These are phyloP conservation scores for Aporophyla lueneburgensis DNA, from an alignment of 2,888 invertebrate species.

Conservation along the genomic window DNA sequence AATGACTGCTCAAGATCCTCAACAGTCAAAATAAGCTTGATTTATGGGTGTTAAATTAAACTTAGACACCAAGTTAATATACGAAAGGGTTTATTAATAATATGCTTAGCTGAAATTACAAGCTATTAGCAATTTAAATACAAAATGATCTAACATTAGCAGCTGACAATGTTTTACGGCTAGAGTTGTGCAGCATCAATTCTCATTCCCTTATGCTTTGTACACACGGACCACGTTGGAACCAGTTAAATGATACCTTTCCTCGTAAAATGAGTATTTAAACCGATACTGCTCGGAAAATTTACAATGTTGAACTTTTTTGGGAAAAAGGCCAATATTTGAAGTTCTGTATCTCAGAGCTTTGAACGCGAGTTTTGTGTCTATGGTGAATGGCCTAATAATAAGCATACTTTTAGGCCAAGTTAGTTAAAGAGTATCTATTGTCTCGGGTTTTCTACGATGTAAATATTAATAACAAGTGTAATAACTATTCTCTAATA, in stretches of 20 bases:
- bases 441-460: background rate
- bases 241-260: background rate
- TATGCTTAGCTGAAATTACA: slow-evolving; percentile 53
- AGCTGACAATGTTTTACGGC: slow-evolving; percentile 66
- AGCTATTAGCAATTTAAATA: slow-evolving; percentile 70
- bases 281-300: no score
- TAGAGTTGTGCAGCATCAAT: slow-evolving; percentile 43
- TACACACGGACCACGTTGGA: slow-evolving; percentile 16
- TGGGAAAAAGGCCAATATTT: no score
- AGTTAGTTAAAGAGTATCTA: background rate
- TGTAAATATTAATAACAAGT: background rate
- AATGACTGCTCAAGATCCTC: background rate
- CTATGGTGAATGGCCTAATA: no score
- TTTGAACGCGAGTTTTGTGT: no score
- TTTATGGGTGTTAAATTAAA: slow-evolving; percentile 24
- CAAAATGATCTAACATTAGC: slow-evolving; percentile 67
- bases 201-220: slow-evolving; percentile 21
- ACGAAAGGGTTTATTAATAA: slow-evolving; percentile 29
- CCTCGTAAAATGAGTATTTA: no score
- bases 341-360: no score
- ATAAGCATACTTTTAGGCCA: no score
- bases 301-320: no score
- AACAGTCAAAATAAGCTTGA: slow-evolving; percentile 19
- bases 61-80: slow-evolving; percentile 9
- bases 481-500: background rate